A percentile compares a stretch with the other conserved stretches of the same genome.
Evolutionary conservation across 2,888 invertebrate species (phyloP).

Genomic region (Conistra vaccinii): DNA sequence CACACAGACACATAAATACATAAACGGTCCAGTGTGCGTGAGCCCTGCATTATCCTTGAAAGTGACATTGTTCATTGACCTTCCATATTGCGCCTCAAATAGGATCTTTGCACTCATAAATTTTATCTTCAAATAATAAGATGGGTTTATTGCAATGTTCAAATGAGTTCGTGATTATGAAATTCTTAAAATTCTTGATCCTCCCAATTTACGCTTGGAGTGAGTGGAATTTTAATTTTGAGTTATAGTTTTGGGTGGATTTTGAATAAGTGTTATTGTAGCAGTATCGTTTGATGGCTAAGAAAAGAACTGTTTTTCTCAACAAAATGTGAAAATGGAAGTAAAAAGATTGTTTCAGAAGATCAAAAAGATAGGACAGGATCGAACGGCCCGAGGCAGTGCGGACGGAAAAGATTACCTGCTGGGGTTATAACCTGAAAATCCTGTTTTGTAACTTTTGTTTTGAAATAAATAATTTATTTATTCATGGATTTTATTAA

Average conservation of each 20-base stretch:
- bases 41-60: slow-evolving; percentile 71
- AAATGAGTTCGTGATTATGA: slow-evolving; percentile 41
- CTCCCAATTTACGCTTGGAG: slow-evolving; percentile 28
- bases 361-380: not conserved
- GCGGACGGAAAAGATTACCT: not conserved
- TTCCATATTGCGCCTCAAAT: slow-evolving; percentile 67
- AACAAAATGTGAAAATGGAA: not conserved
- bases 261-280: not conserved
- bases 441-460: not conserved
- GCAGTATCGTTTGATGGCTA: not conserved
- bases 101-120: slow-evolving; percentile 72
- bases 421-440: not conserved
- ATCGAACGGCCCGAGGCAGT: not conserved
- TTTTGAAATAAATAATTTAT: not conserved
- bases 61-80: slow-evolving; percentile 73
- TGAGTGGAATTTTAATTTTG: slow-evolving; percentile 25
- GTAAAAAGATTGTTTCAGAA: not conserved
- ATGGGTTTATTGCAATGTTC: slow-evolving; percentile 57
- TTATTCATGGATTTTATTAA: not conserved
- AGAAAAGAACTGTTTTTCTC: not conserved
- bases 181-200: slow-evolving; percentile 34
- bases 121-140: slow-evolving; percentile 67
- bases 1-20: slow-evolving; percentile 16
- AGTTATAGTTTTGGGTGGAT: slow-evolving; percentile 15
- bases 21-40: slow-evolving; percentile 41